Conservation (phyloP, 2,113 vertebrate species). For the Pterocles burchelli region DNA sequence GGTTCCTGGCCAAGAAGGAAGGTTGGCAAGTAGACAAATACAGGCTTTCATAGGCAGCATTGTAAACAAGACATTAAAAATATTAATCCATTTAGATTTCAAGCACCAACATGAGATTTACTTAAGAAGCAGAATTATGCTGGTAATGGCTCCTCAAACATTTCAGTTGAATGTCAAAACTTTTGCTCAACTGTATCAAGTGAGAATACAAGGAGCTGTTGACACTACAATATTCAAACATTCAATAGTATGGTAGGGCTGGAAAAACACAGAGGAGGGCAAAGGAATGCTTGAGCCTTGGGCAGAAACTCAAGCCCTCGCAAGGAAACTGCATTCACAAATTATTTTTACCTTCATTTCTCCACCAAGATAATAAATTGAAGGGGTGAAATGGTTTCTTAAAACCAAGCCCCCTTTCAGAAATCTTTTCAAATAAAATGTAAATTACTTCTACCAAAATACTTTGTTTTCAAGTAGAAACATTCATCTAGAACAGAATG, state of each 20-base stretch:
- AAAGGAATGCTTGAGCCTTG: neutral
- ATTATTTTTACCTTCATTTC: conserved; percentile 35
- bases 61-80: conserved; percentile 70
- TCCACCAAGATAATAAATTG: neutral
- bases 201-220: conserved; percentile 15
- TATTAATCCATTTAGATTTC: conserved; percentile 55
- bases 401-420: conserved; percentile 14
- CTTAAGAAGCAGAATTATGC: conserved; percentile 47
- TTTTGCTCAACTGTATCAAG: conserved; percentile 34
- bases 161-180: conserved; percentile 44
- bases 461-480: neutral
- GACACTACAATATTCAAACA: conserved; percentile 28
- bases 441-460: neutral
- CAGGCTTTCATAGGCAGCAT: conserved; percentile 66
- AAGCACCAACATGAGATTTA: conserved; percentile 39
- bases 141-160: conserved; percentile 52
- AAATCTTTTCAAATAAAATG: conserved; percentile 26
- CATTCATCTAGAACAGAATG: neutral
- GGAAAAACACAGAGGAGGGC: conserved; percentile 39
- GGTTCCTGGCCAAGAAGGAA: conserved; percentile 65
- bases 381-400: neutral
- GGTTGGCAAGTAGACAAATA: conserved; percentile 70
- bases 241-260: neutral
- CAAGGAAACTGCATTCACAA: conserved; percentile 24
- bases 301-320: conserved; percentile 23